Conservation (phyloP, 2,797 vertebrate species). For the Zalophus californianus region DNA sequence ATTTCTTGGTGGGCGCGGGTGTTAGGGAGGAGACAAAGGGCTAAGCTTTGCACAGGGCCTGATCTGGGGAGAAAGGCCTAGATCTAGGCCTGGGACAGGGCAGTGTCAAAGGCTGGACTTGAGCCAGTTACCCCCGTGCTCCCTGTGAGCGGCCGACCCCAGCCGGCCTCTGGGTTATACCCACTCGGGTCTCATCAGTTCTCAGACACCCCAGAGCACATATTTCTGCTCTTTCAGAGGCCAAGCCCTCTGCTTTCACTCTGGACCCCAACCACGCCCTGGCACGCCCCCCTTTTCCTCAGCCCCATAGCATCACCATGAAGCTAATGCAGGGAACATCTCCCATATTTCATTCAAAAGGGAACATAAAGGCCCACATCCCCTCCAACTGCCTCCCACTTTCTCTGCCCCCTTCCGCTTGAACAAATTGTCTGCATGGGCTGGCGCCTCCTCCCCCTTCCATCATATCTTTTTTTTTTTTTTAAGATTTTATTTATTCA, state of each 20-base stretch:
- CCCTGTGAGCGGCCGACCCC: neutral
- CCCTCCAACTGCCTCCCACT: neutral
- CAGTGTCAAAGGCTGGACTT: neutral
- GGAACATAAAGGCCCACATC: neutral
- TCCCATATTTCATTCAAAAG: neutral
- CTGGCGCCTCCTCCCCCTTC: neutral
- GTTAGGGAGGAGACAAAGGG: no score
- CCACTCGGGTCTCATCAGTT: neutral
- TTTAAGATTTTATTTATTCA: no score
- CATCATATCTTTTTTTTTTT: no score
- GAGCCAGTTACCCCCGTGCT: neutral
- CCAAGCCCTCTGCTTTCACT: neutral
- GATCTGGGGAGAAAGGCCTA: neutral
- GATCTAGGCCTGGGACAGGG: neutral
- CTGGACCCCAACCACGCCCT: no score
- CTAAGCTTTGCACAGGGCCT: neutral
- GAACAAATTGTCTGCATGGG: neutral
- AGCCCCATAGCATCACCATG: rapidly evolving
- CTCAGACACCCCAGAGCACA: neutral
- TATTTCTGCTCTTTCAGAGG: neutral
- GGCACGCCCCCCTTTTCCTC: neutral
- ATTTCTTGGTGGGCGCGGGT: neutral
- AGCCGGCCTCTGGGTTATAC: neutral
- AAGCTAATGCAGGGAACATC: neutral
- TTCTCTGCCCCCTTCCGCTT: neutral